Percentiles rank a stretch among this genome's conserved stretches.
Conservation (phyloP, 2,888 invertebrate species). For the Cabera pusaria region DNA sequence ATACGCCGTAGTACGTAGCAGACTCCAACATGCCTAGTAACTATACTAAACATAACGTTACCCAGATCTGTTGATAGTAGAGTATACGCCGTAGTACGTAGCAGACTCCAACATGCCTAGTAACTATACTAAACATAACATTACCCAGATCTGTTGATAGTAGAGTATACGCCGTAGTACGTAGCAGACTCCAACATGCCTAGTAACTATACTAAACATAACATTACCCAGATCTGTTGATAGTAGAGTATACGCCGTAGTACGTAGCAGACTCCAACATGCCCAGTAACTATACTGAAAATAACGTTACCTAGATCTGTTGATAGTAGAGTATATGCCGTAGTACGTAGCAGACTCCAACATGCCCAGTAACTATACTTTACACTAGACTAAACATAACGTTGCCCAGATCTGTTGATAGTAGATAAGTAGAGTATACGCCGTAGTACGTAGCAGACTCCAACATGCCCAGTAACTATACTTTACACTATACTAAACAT, state of each 20-base stretch:
- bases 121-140: constrained; percentile 68
- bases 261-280: constrained; percentile 95
- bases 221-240: not conserved
- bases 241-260: constrained; percentile 87
- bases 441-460: constrained; percentile 96
- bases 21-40: constrained; percentile 93
- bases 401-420: constrained; percentile 10
- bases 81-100: constrained; percentile 93
- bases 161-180: constrained; percentile 90
- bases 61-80: not conserved
- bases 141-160: constrained; percentile 10
- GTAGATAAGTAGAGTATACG: constrained; percentile 85
- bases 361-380: constrained; percentile 92
- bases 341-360: constrained; percentile 95
- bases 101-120: constrained; percentile 94
- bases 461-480: constrained; percentile 91
- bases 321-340: constrained; percentile 85
- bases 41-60: not conserved
- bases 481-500: too few species aligned
- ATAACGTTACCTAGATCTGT: not conserved
- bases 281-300: constrained; percentile 85
- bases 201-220: constrained; percentile 75
- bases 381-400: too few species aligned
- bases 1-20: constrained; percentile 96
- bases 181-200: constrained; percentile 95